Percentiles rank a stretch among this genome's conserved stretches.
Evolutionary conservation across 2,888 invertebrate species (phyloP).

Genomic region (Apodemia zela): DNA sequence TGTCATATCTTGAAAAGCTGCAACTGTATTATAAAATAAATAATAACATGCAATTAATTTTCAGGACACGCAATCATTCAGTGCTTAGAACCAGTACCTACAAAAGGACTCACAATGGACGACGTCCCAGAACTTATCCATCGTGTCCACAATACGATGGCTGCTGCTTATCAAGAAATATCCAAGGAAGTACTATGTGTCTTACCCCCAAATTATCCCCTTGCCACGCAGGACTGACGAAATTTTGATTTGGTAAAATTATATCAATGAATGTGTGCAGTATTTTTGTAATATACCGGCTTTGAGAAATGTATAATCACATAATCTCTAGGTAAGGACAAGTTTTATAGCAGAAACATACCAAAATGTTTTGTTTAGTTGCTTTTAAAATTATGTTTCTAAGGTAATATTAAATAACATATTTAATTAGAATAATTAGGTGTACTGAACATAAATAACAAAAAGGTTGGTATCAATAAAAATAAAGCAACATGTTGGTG

Average conservation of each 20-base stretch:
- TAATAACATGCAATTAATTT: conserved; percentile 33
- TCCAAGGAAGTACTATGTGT: conserved; percentile 70
- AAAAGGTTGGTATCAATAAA: too few relatives aligned
- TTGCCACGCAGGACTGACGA: conserved; percentile 55
- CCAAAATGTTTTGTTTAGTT: not conserved
- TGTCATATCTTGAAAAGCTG: too few relatives aligned
- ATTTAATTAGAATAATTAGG: not conserved
- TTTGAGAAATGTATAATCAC: not conserved
- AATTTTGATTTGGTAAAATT: conserved; percentile 5
- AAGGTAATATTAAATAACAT: not conserved
- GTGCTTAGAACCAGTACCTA: conserved; percentile 76
- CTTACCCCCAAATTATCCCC: conserved; percentile 70
- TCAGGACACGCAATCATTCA: conserved; percentile 78
- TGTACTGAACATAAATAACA: not conserved
- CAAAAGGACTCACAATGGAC: conserved; percentile 66
- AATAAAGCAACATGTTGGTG: too few relatives aligned
- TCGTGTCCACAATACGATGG: conserved; percentile 71
- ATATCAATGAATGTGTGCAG: not conserved
- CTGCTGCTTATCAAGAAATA: conserved; percentile 68
- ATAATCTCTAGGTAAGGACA: conserved; percentile 4
- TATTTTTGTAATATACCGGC: conserved; percentile 16
- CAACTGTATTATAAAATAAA: conserved; percentile 1
- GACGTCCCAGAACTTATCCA: conserved; percentile 73
- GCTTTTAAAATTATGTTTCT: conserved; percentile 7
- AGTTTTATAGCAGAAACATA: not conserved